Evolutionary conservation across 1,140 invertebrate genomes (phyloP), one percentile per base, ranked within the genome.

Genomic region (Coelopa frigida): DNA sequence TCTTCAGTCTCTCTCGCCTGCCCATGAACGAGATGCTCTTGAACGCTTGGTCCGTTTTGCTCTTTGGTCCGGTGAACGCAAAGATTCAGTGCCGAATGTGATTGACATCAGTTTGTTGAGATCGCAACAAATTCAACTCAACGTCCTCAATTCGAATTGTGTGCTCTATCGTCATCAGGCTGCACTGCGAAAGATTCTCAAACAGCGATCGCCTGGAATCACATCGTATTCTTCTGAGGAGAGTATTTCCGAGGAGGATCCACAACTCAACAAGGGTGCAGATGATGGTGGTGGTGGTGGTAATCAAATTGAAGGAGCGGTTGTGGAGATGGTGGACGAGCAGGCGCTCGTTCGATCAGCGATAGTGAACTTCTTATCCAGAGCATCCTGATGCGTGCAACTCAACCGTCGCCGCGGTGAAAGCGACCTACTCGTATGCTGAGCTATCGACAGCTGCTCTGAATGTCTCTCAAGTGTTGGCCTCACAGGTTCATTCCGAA

Each of bases 321-420:
- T 37, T 7, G 8, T 37, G 35, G 14, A 24, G 44, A 46, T 5
- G n/a, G n/a, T 29, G 18, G 37, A 27, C 6, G 10, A 21, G 14
- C 27, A 14, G 27, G 14, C 8, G 27, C 8, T 8, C n/a, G n/a
- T n/a, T n/a, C n/a, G n/a, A n/a, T n/a, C n/a, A 41, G 27, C 38
- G 56, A 60, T 6, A 45, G 51, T 17, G 67, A 70, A 41, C 44
- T 70, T 1, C 43, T 70, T 11, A 59, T 70, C 20, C 70, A 78
- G 36, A 72, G 71, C 4, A 58, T 78, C 17, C 69, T 75, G 2
- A 60, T 74, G 3, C 55, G 75, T 5, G 77, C 76, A 3, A 93
- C 85, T 1, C 88, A 91, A 51, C 90, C 93, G 0, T 91, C 89
- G 44, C 89, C 91, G 0, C n/a, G n/a, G 70, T 96, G 1, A 92